Evolutionary conservation across 1,140 invertebrate genomes (phyloP), one percentile per base, ranked within the genome.

Genomic region (Drosophila aff.): DNA sequence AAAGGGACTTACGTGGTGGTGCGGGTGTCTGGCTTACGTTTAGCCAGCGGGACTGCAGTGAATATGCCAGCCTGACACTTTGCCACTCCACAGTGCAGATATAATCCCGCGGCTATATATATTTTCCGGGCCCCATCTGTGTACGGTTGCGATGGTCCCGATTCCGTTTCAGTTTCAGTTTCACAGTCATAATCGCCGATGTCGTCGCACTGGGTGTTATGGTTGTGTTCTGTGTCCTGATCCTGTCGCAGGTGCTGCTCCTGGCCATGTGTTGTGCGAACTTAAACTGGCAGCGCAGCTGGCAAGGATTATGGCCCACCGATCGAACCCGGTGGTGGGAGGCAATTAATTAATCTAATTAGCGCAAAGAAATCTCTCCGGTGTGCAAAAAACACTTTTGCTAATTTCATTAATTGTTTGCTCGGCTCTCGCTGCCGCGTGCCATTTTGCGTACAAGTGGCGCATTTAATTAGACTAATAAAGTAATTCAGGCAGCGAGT

Each of bases 381-480:
- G 13, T 47, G 55, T 18, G 55, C 43, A 68, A 61, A 74, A 67
- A 76, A 74, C 67, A 79, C 65, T 89, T 78, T 75, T 50, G 40
- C 79, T 82, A 85, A 85, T 90, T 90, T 85, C 79, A 90, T 90
- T 90, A 90, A 90, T 82, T 90, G 75, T 90, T 84, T 82, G 65
- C 72, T 53, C 68, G 53, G 38, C 60, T 64, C 50, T 18, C 52
- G n/a, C 57, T 76, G 63, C 46, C 59, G 40, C 79, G 46, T 77
- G 49, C 55, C 79, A 79, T 85, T 86, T 78, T 79, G 65, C 67
- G 66, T 80, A 79, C 74, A 89, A 89, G 85, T 84, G 85, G 75
- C 71, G 79, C 78, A 82, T 90, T 90, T 89, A 89, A 89, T 89
- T 89, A 90, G 85, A 60, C 81, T 90, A 90, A 90, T 90, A 85